Evolutionary conservation across 2,113 vertebrate species (phyloP).

Genomic region (Progne subis): DNA sequence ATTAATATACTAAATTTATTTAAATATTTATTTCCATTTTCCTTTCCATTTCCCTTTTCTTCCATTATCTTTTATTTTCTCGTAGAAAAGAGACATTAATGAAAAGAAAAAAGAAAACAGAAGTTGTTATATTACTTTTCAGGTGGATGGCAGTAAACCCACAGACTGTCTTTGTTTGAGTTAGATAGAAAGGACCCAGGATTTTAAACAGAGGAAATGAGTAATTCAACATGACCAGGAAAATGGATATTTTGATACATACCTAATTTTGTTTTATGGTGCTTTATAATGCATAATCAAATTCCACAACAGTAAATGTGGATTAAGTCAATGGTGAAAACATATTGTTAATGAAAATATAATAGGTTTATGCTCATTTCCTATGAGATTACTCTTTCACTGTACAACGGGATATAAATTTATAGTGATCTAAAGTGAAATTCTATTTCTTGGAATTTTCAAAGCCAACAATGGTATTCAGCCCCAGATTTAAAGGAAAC

Average conservation of each 20-base stretch:
- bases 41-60: neutral
- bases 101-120: neutral
- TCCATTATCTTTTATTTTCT: neutral
- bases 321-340: conserved; percentile 65
- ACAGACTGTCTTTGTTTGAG: neutral
- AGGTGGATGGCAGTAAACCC: conserved; percentile 6
- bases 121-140: neutral
- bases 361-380: conserved; percentile 65
- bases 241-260: conserved; percentile 55
- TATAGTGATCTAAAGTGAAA: conserved; percentile 71
- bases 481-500: conserved; percentile 70
- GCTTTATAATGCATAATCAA: conserved; percentile 63
- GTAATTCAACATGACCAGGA: conserved; percentile 33
- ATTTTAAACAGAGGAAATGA: conserved; percentile 57
- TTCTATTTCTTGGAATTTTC: conserved; percentile 71
- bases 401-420: conserved; percentile 72
- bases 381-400: conserved; percentile 57
- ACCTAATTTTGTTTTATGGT: conserved; percentile 56
- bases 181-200: conserved; percentile 17
- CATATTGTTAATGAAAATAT: conserved; percentile 72
- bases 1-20: neutral
- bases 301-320: conserved; percentile 63
- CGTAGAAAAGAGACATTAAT: neutral
- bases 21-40: neutral
- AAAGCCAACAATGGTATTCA: conserved; percentile 63